A percentile compares a stretch with the other conserved stretches of the same genome.
Conservation (phyloP, 2,888 invertebrate genomes). For the Cotesia congregata region DNA sequence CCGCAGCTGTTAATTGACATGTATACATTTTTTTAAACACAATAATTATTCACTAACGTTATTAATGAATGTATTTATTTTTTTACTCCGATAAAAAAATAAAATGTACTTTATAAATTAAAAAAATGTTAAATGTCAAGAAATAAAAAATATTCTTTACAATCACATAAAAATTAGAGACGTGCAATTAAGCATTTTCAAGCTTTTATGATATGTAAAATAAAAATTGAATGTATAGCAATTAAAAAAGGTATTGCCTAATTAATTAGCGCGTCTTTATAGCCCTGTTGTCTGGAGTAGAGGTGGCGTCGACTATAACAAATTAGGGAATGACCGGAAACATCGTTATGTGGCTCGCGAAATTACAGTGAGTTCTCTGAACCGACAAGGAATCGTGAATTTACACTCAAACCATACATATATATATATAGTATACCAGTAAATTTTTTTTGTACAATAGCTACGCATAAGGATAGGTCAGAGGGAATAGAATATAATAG, state of each 20-base stretch:
- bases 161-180: neutral
- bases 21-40: no score
- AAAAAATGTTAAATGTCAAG: neutral
- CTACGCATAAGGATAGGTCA: constrained; percentile 21
- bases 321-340: constrained; percentile 31
- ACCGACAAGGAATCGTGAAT: constrained; percentile 32
- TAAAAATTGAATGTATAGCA: no score
- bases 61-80: no score
- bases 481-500: constrained; percentile 23
- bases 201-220: no score
- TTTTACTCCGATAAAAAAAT: no score
- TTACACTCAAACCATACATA: neutral
- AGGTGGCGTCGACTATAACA: constrained; percentile 8
- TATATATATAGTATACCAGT: constrained; percentile 13
- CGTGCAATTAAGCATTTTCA: no score
- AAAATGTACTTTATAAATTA: neutral
- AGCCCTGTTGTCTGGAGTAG: neutral
- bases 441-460: neutral
- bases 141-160: neutral
- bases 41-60: no score
- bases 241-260: constrained; percentile 4
- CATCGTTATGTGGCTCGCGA: constrained; percentile 16
- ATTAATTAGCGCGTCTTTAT: constrained; percentile 9
- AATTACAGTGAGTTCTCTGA: constrained; percentile 21
- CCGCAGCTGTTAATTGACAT: no score